Base-by-base conservation (phyloP, 2,888 invertebrate genomes). In the Xestoiulus laeticollis region DNA sequence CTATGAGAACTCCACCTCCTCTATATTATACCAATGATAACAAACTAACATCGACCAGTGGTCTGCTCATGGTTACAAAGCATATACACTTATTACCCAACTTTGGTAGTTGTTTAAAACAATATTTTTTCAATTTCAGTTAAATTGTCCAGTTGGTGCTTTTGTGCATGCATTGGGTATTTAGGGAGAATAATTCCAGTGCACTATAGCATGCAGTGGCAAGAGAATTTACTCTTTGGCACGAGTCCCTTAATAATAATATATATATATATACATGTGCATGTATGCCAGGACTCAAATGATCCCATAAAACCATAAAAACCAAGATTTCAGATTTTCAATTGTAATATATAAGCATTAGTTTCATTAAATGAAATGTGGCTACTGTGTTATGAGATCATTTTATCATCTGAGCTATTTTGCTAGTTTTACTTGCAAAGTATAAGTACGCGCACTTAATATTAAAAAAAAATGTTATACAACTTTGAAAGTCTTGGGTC, bases 1-100 rank as follows among this genome's bases (percentile, higher is more conserved):
- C 26, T 78, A 14, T 14, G 78, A 78, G 78, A 78, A 78, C 78
- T 78, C 78, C 78, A 30, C 78, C 78, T 26, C 19, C 78, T 78
- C 30, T 14, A 14, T 14, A 68, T n/a, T n/a, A 22, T 19, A 59
- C 38, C 5, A 16, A n/a, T 59, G 26, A 30, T 26, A n/a, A 1
- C 30, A 30, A 78, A 14, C 26, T 30, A 16, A 26, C 22, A 68
- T n/a, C 26, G 78, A 30, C 78, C 78, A 78, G 26, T 78, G 78
- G 78, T 78, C 78, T 26, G 4, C n/a, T 19, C 19, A 19, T n/a
- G 1, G 59, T 59, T 59, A 59, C n/a, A 26, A 19, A n/a, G 59
- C 22, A 68, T 26, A 5, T 22, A 8, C 22, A 22, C 30, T 22
- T 22, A 1, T 30, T 30, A 30, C 30, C 22, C 12, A 14, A 30